Base-by-base conservation (phyloP, 2,113 vertebrate species). In the Maccullochella peelii region DNA sequence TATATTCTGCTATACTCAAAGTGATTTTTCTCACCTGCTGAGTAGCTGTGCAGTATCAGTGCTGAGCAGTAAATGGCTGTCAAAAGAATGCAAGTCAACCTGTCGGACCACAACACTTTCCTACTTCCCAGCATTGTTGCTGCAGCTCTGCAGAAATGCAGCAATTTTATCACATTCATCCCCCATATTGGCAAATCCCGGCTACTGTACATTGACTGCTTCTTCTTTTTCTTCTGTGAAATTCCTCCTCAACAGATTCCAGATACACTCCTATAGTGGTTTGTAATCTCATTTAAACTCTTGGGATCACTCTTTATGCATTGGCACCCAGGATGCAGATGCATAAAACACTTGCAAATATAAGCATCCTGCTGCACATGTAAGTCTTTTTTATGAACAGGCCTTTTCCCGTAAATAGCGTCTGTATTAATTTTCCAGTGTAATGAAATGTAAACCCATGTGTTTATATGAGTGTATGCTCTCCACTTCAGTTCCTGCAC, bases 51-150 rank as follows among this genome's bases (percentile, higher is more conserved):
- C 44, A 38, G 27, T 7, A 59, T 62, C 65, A 44, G 58, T 59
- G 58, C 42, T 49, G n/a, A 33, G 57, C 42, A 10, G 67, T 55
- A 83, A 62, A 63, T 36, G 27, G 55, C 72, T 52, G 49, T 63
- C 62, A 58, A 68, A 23, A 65, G 40, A 23, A 50, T 57, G 62
- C 73, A 78, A 47, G 61, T 65, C 62, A 62, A 25, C 67, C 58
- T 21, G 44, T 50, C 40, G 9, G 69, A 58, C 61, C 18, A 62
- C 11, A 30, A 27, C 21, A 40, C 61, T 79, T 55, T 70, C 52
- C 79, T 69, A 15, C 71, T 77, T 81, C 72, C 49, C 54, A 5
- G 62, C 20, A n/a, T 23, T 72, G 20, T 23, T 83, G 38, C 21
- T 68, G n/a, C 57, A 59, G 12, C 23, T 69, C 61, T 74, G 25